Conservation (phyloP, 2,888 invertebrate genomes). For the Hirtodrosophila histrioides region DNA sequence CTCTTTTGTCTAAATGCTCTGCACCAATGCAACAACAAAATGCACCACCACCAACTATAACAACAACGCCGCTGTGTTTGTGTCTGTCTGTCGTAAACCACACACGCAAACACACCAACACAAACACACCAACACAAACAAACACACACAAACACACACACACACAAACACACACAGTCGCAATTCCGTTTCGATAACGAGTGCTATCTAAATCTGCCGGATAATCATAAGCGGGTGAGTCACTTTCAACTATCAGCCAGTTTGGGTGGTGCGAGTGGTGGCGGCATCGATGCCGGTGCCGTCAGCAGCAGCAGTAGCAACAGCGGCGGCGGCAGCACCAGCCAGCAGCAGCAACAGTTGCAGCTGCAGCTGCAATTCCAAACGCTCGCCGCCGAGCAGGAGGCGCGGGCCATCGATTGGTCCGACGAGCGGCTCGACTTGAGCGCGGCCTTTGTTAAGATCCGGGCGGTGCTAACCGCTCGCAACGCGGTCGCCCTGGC, state of each 20-base stretch:
- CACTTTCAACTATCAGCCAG: constrained; percentile 73
- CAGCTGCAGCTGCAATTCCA: constrained; percentile 66
- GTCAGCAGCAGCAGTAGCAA: constrained; percentile 23
- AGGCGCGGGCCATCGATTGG: constrained; percentile 81
- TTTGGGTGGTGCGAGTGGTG: constrained; percentile 46
- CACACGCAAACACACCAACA: constrained; percentile 8
- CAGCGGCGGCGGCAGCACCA: constrained; percentile 37
- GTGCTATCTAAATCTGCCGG: constrained; percentile 98
- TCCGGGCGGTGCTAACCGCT: constrained; percentile 77
- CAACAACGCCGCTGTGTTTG: constrained; percentile 36
- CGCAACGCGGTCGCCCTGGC: constrained; percentile 75
- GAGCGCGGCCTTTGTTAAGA: constrained; percentile 79
- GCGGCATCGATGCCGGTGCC: constrained; percentile 44
- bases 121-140: constrained; percentile 15
- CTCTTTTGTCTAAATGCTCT: constrained; percentile 36
- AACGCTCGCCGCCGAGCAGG: constrained; percentile 77
- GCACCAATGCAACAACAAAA: constrained; percentile 45
- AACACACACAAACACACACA: constrained; percentile 84
- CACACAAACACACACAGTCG: constrained; percentile 88
- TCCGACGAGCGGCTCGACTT: constrained; percentile 79
- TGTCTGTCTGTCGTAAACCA: constrained; percentile 32
- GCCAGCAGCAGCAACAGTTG: constrained; percentile 66
- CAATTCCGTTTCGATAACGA: constrained; percentile 99
- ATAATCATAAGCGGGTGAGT: constrained; percentile 99
- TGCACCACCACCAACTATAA: constrained; percentile 34